phyloP scores from a whole-genome alignment of 2,797 vertebrate genomes.

The Myripristis jacobus region DNA sequence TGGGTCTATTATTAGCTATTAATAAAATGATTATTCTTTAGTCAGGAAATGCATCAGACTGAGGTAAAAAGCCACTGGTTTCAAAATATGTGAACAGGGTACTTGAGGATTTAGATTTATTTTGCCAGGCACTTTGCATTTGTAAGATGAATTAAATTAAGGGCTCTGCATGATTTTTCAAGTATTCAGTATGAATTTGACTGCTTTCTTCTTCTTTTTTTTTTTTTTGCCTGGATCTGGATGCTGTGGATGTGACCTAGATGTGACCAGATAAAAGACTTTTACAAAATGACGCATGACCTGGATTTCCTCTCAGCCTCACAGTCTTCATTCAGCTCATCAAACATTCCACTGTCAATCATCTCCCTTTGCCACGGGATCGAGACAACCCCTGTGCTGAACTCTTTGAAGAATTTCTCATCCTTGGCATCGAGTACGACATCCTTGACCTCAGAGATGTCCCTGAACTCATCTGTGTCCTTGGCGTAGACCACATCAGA shows the following conservation, averaged over 20 bases:
- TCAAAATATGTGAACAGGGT: not conserved
- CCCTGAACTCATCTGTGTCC: constrained; percentile 82
- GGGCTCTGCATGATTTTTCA: not conserved
- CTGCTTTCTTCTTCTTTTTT: too few species aligned
- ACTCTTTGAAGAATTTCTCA: constrained; percentile 87
- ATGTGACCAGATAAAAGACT: not conserved
- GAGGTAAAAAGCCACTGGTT: not conserved
- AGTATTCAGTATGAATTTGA: constrained; percentile 18
- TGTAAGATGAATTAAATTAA: not conserved
- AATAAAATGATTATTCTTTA: not conserved
- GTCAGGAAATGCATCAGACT: not conserved
- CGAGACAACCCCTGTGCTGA: constrained; percentile 89
- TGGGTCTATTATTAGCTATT: not conserved
- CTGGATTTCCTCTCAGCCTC: constrained; percentile 78
- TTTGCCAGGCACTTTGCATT: constrained; percentile 18
- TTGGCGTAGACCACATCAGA: constrained; percentile 89
- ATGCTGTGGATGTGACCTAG: too few species aligned
- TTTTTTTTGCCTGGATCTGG: not conserved
- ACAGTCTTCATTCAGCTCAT: constrained; percentile 83
- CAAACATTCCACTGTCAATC: constrained; percentile 89
- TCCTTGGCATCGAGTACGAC: constrained; percentile 86
- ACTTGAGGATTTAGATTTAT: constrained; percentile 10
- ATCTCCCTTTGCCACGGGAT: constrained; percentile 91
- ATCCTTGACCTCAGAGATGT: constrained; percentile 84
- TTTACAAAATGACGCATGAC: constrained; percentile 86